A percentile compares a stretch with the other conserved stretches of the same genome.
These are phyloP conservation scores for Lytechinus pictus DNA, from an alignment of 35 echinoderm and acorn worm genomes.

Conservation along the genomic window DNA sequence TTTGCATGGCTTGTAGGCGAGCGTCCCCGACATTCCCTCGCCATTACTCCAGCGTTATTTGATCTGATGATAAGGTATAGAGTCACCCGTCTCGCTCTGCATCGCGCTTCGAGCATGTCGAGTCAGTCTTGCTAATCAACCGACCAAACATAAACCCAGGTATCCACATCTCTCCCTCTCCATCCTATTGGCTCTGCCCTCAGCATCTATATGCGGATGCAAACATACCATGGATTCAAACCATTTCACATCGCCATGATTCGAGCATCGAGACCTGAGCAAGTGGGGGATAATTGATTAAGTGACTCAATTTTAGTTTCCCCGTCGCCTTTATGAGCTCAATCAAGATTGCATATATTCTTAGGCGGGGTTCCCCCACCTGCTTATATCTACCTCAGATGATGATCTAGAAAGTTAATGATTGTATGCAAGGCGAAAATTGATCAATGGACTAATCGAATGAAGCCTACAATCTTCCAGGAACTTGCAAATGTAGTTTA, in stretches of 20 bases:
- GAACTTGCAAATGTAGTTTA: not conserved
- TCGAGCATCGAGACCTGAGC: not conserved
- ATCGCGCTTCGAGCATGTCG: not conserved
- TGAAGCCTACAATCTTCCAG: not conserved
- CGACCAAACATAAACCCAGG: not conserved
- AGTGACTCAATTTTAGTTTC: constrained; percentile 2
- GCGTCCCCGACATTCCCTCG: not conserved
- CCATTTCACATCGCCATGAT: not conserved
- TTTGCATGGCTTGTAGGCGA: not conserved
- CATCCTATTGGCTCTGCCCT: not conserved
- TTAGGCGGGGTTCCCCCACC: not conserved
- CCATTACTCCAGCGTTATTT: not conserved
- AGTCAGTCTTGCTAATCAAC: not conserved
- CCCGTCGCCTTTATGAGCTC: not conserved
- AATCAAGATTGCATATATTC: not conserved
- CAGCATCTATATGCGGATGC: not conserved
- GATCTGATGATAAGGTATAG: not conserved
- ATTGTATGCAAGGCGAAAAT: not conserved
- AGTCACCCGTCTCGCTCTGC: not conserved
- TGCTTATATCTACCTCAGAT: not conserved
- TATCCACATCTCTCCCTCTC: not conserved
- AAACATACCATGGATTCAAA: not conserved
- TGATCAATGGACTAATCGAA: not conserved
- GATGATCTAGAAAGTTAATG: not conserved
- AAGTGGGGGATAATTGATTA: not conserved